Percentiles rank a stretch among this genome's conserved stretches.
Evolutionary conservation across 2,888 invertebrate species (phyloP).

Genomic region (Priocnemis perturbator): DNA sequence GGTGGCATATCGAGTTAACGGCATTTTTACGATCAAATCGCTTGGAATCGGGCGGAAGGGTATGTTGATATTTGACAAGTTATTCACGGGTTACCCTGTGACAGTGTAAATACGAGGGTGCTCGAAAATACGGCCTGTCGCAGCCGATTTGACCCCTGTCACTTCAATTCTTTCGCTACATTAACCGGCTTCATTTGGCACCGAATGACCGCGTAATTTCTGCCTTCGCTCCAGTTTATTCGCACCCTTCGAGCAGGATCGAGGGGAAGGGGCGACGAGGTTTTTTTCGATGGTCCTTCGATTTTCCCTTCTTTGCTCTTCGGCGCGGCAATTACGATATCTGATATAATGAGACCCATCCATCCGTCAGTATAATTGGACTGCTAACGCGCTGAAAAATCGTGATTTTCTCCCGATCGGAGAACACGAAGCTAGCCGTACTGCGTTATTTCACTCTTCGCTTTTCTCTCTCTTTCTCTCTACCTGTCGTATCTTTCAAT

Average conservation of each 20-base stretch:
- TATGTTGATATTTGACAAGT: too few relatives aligned
- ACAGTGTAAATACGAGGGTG: not conserved
- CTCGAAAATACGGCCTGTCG: constrained; percentile 14
- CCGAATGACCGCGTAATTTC: constrained; percentile 42
- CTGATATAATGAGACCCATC: not conserved
- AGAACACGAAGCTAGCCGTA: too few relatives aligned
- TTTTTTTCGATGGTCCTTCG: constrained; percentile 13
- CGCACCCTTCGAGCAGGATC: constrained; percentile 9
- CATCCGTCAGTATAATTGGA: too few relatives aligned
- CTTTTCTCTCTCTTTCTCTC: too few relatives aligned
- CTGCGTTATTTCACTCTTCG: too few relatives aligned
- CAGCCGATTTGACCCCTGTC: constrained; percentile 26
- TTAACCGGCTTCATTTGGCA: constrained; percentile 45
- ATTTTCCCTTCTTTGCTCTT: constrained; percentile 18
- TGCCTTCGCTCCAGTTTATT: constrained; percentile 26
- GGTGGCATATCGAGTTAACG: too few relatives aligned
- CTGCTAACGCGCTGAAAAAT: too few relatives aligned
- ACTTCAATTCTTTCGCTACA: constrained; percentile 42
- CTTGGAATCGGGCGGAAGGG: too few relatives aligned
- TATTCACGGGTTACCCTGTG: too few relatives aligned
- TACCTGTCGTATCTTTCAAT: too few relatives aligned
- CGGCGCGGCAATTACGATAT: not conserved
- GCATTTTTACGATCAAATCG: too few relatives aligned
- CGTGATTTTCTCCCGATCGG: too few relatives aligned
- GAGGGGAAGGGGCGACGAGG: not conserved